A percentile compares a stretch with the other conserved stretches of the same genome.
Conservation (phyloP, 2,113 vertebrate genomes). For the Ia io region DNA sequence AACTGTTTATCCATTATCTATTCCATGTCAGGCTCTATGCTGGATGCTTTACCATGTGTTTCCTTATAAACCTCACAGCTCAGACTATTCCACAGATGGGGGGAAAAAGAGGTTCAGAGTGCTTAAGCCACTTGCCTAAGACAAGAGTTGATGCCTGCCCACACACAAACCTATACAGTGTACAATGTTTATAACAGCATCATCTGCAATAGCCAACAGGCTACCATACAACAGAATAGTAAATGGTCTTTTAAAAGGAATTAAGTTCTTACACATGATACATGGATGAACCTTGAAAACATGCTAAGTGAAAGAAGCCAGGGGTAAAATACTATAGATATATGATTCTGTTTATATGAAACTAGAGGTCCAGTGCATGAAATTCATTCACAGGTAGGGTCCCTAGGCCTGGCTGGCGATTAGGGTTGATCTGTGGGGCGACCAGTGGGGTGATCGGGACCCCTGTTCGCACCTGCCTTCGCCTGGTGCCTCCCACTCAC, state of each 20-base stretch:
- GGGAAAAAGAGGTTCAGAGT: not conserved
- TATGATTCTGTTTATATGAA: not conserved
- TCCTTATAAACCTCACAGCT: not conserved
- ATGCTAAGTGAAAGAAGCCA: not conserved
- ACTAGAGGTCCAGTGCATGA: too few species aligned
- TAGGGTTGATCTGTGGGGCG: too few species aligned
- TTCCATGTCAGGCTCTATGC: rapidly evolving
- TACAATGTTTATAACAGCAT: not conserved
- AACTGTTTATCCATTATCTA: not conserved
- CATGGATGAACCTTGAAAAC: not conserved
- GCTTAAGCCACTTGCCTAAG: not conserved
- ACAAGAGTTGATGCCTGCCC: not conserved
- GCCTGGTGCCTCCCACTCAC: too few species aligned
- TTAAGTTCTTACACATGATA: not conserved
- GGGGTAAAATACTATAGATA: not conserved
- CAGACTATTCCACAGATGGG: not conserved
- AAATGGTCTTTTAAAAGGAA: not conserved
- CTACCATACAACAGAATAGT: not conserved
- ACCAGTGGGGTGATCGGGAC: too few species aligned
- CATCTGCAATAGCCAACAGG: not conserved
- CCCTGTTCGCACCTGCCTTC: too few species aligned
- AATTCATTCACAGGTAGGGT: too few species aligned
- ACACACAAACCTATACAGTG: not conserved
- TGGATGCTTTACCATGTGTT: not conserved
- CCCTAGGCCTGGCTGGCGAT: too few species aligned